Base-by-base conservation (phyloP, 2,888 invertebrate genomes). In the Microctonus aethiopoides region DNA sequence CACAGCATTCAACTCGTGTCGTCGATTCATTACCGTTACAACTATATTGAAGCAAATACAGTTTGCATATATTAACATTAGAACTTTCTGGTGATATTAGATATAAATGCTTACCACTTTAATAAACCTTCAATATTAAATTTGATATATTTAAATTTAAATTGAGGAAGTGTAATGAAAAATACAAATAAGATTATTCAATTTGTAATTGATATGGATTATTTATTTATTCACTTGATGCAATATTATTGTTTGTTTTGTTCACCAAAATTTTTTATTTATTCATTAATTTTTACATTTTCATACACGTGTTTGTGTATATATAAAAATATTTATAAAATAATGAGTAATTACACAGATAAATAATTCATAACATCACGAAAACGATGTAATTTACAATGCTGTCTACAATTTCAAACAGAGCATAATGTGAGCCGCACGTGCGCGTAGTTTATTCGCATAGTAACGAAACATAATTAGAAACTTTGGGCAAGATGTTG, bases 391-490 rank as follows among this genome's bases (percentile, higher is more conserved):
- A 11, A 60, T 36, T 56, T 59, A 20, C 41, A 61, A 29, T 29
- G 22, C 16, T 11, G 52, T 54, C 54, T 34, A 65, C 54, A 6
- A 34, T 20, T 54, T 34, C 26, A 56, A 36, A 34, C 36, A 56
- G 26, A 16, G 29, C 26, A 39, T 26, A 32, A 26, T 20, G 39
- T 36, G n/a, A 36, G 34, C 16, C 24, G 24, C 65, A 54, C 65
- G 56, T 56, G 39, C 65, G 26, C 24, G 56, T 65, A 41, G 39
- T 54, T 65, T 65, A 65, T 65, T 56, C 65, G 36, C 56, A 54
- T 36, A 54, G 65, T 54, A 65, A 65, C 39, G 56, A 65, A 65
- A 65, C 56, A 65, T 65, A 65, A 65, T 65, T 65, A 65, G 54
- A 65, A 65, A 65, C 65, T 65, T 65, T 56, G 36, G 54, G 65